Base-by-base conservation (phyloP, 2,797 vertebrate genomes). In the Ciconia nigra region DNA sequence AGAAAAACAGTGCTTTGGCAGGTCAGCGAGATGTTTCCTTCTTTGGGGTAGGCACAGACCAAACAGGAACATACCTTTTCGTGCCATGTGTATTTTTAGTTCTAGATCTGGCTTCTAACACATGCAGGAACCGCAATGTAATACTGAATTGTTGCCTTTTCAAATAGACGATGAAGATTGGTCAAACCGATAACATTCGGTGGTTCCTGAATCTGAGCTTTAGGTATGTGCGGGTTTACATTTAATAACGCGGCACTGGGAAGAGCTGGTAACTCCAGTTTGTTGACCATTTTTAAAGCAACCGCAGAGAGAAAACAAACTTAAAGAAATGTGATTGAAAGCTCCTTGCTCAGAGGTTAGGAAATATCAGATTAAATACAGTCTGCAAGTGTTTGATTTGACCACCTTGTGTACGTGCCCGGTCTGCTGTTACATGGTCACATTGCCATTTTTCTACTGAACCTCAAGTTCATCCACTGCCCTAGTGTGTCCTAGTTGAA, bases 61-160 rank as follows among this genome's bases (percentile, higher is more conserved):
- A 1, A 84, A 42, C 59, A 96, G 83, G 90, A 96, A 96, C 83
- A 67, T 54, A 95, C 83, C 74, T 96, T 95, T 89, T 46, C 33
- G 9, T 93, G 86, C 93, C 86, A 42, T 79, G 10, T 73, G 57
- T 97, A 85, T 96, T 96, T 94, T 92, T 83, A 96, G 88, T 83
- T 61, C 52, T 83, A 55, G 78, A 8, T 85, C 94, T 95, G 94
- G 91, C 91, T 95, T 89, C 66, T 94, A 90, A 79, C 66, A 33
- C 70, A 25, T 31, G 70, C 93, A 94, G 83, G 83, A 95, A 67
- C 90, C 0, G 0, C 90, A 52, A 74, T 22, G 41, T 65, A 44
- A 55, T 26, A 9, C 62, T 28, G 67, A 92, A 55, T 51, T 63
- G 86, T 61, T 93, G 92, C 81, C 65, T 91, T 95, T 93, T 57